Base-by-base conservation (phyloP, 2,113 vertebrate genomes). In the Danionella cerebrum region DNA sequence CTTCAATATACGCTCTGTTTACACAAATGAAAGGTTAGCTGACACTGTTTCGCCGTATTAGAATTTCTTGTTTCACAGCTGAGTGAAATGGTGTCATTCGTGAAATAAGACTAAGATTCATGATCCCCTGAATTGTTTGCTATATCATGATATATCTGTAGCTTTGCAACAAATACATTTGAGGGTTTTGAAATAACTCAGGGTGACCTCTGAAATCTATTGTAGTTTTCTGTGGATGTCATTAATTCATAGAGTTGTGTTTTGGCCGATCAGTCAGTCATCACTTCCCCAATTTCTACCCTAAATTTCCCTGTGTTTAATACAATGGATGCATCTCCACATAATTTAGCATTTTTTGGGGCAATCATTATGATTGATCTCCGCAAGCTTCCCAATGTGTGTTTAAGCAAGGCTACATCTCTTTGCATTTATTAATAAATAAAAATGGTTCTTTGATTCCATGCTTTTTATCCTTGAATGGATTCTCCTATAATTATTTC, bases 151-250 rank as follows among this genome's bases (percentile, higher is more conserved):
- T 2, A 12, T 58, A 39, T 63, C 47, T 50, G 24, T 51, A 36
- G 6, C 38, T 64, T 36, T 9, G 42, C 50, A 25, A 29, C 22
- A 55, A 47, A 19, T 22, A 6, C 45, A 24, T 60, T 72, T 31
- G 18, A 22, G 16, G 16, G 6, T 18, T 21, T 50, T n/a, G 6
- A 39, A 33, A 48, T 67, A 2, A 24, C 31, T 11, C 38, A 3
- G 29, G 19, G 41, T 19, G 33, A 51, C 31, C 41, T 36, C 50
- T 29, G n/a, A 39, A 60, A 25, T 19, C 16, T 41, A 29, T 9
- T 47, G 29, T 25, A 68, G 21, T 62, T 45, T 39, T 9, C n/a
- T n/a, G n/a, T n/a, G n/a, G n/a, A 48, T 52, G 65, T 74, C 72
- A 70, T 29, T 62, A 62, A 62, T 44, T 67, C 47, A 22, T 67